Evolutionary conservation across 2,113 vertebrate species (phyloP).

Genomic region (Spea bombifrons): DNA sequence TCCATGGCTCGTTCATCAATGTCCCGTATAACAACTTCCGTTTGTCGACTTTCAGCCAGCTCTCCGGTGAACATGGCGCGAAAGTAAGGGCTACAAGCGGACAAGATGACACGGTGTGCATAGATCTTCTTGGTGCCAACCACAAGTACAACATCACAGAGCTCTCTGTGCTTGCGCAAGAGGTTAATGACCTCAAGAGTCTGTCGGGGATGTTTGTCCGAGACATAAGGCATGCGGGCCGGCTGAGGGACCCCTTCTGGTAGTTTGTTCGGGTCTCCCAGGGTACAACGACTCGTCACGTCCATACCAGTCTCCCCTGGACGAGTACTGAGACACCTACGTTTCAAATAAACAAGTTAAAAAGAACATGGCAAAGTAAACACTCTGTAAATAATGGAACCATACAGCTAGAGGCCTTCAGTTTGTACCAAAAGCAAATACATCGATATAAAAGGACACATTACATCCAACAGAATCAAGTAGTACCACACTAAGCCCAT

Average conservation of each 20-base stretch:
- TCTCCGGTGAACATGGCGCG: constrained; percentile 98
- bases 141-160: constrained; percentile 95
- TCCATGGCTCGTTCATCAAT: constrained; percentile 98
- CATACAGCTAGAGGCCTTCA: background rate
- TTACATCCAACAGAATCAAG: too few relatives aligned
- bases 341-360: constrained; percentile 1
- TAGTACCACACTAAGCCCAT: too few relatives aligned
- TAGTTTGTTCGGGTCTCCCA: constrained; percentile 97
- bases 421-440: too few relatives aligned
- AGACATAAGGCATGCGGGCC: constrained; percentile 96
- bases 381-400: background rate
- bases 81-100: constrained; percentile 97
- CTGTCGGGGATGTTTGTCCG: constrained; percentile 96
- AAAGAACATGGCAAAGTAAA: background rate
- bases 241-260: constrained; percentile 97
- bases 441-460: too few relatives aligned
- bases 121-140: constrained; percentile 98
- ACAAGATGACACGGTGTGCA: constrained; percentile 92
- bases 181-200: constrained; percentile 97
- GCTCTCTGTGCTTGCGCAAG: constrained; percentile 90
- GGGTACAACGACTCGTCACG: constrained; percentile 96
- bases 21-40: constrained; percentile 94
- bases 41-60: constrained; percentile 93
- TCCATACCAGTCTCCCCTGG: constrained; percentile 97
- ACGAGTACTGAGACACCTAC: constrained; percentile 87